These are phyloP conservation scores for Ricordea florida DNA, from an alignment of 92 coral and sea anemone genomes.

Conservation along the genomic window DNA sequence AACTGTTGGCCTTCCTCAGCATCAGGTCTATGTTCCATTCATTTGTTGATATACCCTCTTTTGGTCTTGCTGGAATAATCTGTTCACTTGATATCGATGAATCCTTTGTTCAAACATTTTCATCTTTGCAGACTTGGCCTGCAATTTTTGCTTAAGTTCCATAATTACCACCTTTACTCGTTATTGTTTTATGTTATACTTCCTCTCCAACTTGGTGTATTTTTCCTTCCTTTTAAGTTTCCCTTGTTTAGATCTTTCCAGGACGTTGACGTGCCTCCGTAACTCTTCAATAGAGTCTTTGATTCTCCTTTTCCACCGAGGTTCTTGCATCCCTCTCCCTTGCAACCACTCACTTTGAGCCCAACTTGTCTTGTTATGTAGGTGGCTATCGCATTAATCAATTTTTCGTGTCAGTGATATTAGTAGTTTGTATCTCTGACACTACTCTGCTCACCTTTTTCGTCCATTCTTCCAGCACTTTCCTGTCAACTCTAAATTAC, in stretches of 20 bases:
- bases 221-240: conserved; percentile 30
- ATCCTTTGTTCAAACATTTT: conserved; percentile 22
- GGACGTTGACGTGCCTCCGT: conserved; percentile 25
- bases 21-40: no score
- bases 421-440: conserved; percentile 31
- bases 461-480: conserved; percentile 32
- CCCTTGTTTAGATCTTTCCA: conserved; percentile 25
- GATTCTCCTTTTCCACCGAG: conserved; percentile 46
- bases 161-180: conserved; percentile 29
- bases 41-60: conserved; percentile 27
- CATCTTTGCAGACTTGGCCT: conserved; percentile 32
- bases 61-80: conserved; percentile 23
- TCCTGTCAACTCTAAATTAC: conserved; percentile 32
- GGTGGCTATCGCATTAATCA: conserved; percentile 25
- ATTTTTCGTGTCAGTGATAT: conserved; percentile 31
- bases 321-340: conserved; percentile 24
- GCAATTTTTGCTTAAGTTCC: conserved; percentile 18
- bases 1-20: no score
- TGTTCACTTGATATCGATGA: conserved; percentile 27
- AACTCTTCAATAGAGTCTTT: conserved; percentile 40
- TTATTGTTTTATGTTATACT: conserved; percentile 36
- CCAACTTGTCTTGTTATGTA: conserved; percentile 28
- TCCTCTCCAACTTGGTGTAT: conserved; percentile 36
- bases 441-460: conserved; percentile 28
- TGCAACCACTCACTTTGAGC: conserved; percentile 7